Base-by-base conservation (phyloP, 2,888 invertebrate genomes). In the Brachyptera risi region DNA sequence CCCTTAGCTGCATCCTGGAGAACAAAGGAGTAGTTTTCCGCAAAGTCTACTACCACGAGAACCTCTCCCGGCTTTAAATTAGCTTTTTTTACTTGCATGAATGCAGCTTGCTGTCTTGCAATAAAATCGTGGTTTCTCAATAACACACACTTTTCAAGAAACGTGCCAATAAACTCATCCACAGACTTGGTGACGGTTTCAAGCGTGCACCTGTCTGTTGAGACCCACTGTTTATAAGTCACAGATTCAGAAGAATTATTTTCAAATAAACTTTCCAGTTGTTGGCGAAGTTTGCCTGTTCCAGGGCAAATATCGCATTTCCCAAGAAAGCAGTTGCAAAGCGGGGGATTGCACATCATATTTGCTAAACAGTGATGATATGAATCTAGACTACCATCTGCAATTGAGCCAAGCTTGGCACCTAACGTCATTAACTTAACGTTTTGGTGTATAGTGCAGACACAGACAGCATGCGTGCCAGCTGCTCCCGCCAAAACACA, bases 1-100 rank as follows among this genome's bases (percentile, higher is more conserved):
- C 56, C 61, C 17, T 64, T 27, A 38, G 59, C 50, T 5, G 59
- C 38, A 38, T 59, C 59, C 38, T 59, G 38, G 17, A 59, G 17
- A 59, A 59, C 15, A 31, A 31, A 50, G n/a, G 47, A 44, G 21
- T 59, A 50, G 15, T 49, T 59, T 59, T 59, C 59, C 13, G 59
- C 59, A 38, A 59, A 59, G 26, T 59, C 50, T 35, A 24, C 59
- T 5, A 31, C 9, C 31, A 51, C 27, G 15, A 51, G 15, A 7
- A 51, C 31, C 17, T 51, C 51, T 15, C 27, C 51, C 5, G 51
- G 51, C 17, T 17, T 4, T n/a, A 51, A 19, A 15, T 4, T 31
- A 4, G 31, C 5, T 31, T 51, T n/a, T n/a, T 51, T 11, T 31
- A 31, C n/a, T n/a, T 3, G 7, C 35, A n/a, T n/a, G 26, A 15